Evolutionary conservation across 2,888 invertebrate genomes (phyloP), one percentile per base, ranked within the genome.

Genomic region (Fragum fragum): DNA sequence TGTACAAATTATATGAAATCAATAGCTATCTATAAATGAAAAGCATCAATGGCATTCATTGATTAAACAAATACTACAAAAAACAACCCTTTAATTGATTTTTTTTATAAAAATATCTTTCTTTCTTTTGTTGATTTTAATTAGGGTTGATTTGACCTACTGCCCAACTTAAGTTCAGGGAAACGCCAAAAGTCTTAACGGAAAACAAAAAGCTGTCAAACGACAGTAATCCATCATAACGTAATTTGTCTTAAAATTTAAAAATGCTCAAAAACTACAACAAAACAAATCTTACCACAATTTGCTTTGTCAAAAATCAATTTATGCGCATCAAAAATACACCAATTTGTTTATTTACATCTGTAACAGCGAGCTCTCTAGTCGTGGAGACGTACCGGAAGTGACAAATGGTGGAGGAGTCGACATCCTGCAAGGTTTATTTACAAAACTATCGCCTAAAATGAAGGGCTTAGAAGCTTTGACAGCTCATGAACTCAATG

Each of bases 341-440:
- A 14, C 3, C 14, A 9, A 28, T 39, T 39, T 29, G 21, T 53
- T 21, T 81, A 76, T 81, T 81, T 81, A 81, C 81, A 76, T 81
- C 76, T 76, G 76, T 69, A 73, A 73, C 55, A 47, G 26, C 52
- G 28, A 29, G 57, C 75, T 79, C 76, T 83, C 32, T 47, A 75
- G 14, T 21, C n/a, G 6, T 47, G 75, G 71, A 72, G 76, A 18
- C 28, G 57, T 14, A 69, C 59, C 82, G 82, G 78, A 81, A 77
- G 77, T 77, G 5, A 23, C 9, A 47, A 47, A 47, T 14, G 3
- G 57, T 3, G 14, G 16, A n/a, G 47, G 57, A 5, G 23, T 23
- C 26, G 28, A 28, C 7, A 26, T 57, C 23, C n/a, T 11, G 9
- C 3, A 21, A 26, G 26, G 21, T 57, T 57, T 57, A 23, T 57